phyloP scores from a whole-genome alignment of 2,888 invertebrate genomes.

The Dastarcus helophoroides region DNA sequence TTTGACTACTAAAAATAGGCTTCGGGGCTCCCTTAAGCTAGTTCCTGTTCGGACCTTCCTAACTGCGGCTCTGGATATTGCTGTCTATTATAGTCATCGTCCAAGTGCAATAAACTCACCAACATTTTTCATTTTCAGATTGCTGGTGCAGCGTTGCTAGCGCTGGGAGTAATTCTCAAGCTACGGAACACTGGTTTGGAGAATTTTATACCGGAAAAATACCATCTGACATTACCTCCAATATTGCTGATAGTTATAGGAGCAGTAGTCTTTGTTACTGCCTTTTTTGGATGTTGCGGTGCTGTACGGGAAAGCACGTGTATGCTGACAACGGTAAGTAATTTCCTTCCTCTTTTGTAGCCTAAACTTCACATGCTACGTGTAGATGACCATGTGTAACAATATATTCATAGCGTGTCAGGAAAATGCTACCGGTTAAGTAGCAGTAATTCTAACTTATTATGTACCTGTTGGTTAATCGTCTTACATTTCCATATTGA shows the following conservation, averaged over 20 bases:
- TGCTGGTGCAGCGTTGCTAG: constrained; percentile 18
- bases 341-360: neutral
- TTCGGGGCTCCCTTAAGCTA: too few relatives aligned
- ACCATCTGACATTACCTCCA: constrained; percentile 20
- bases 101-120: too few relatives aligned
- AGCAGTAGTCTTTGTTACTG: constrained; percentile 25
- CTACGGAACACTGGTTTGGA: constrained; percentile 20
- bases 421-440: too few relatives aligned
- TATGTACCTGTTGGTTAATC: neutral
- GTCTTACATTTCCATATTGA: too few relatives aligned
- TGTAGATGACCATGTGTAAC: too few relatives aligned
- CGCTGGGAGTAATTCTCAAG: constrained; percentile 19
- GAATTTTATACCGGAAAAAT: constrained; percentile 21
- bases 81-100: too few relatives aligned
- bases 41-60: too few relatives aligned
- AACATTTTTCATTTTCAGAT: constrained; percentile 15
- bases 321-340: constrained; percentile 28
- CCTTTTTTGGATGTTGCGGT: constrained; percentile 30
- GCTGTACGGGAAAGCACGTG: constrained; percentile 28
- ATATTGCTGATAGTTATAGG: constrained; percentile 24
- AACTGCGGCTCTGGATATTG: too few relatives aligned
- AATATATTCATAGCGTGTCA: too few relatives aligned
- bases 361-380: too few relatives aligned
- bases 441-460: neutral
- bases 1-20: too few relatives aligned